Base-by-base conservation (phyloP, 2,797 vertebrate species). In the Apodemus agrarius region DNA sequence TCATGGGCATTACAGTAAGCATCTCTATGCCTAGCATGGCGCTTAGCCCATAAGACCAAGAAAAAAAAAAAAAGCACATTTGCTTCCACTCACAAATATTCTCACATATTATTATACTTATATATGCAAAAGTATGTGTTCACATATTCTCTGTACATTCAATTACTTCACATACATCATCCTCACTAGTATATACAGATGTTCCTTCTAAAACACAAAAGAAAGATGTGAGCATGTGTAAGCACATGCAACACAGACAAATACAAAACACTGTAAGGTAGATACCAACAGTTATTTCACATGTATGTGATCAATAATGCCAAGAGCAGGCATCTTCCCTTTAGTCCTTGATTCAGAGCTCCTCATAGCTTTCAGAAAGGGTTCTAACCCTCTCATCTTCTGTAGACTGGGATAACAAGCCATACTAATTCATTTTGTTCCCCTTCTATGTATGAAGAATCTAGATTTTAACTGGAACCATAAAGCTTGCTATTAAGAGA, bases 381-480 rank as follows among this genome's bases (percentile, higher is more conserved):
- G 24, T 54, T 97, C 85, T 93, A 94, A 91, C n/a, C 76, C 88
- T 72, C 81, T 72, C 81, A 31, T 65, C 76, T 84, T 57, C 86
- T 49, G 24, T 2, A 91, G 78, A 52, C 31, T 59, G 76, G 54
- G 37, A 12, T 91, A 91, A 95, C 13, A 94, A 65, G 63, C 59
- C 93, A 43, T 59, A 69, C 63, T 89, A 91, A 84, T 72, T 29
- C 75, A 96, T 19, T 84, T 26, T 92, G 26, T 61, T 84, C 72
- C 22, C 24, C 89, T 90, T 94, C 61, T 90, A 65, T 81, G 72
- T 90, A 65, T 81, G 72, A 22, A 61, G 72, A 90, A 88, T 80
- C 19, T 85, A 49, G 34, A 67, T 81, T 94, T 96, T 96, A 93
- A 89, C 26, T 76, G 12, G 34, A 95, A 84, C n/a, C 3, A 13